phyloP scores from a whole-genome alignment of 2,113 vertebrate genomes.

The Rhombomys opimus region DNA sequence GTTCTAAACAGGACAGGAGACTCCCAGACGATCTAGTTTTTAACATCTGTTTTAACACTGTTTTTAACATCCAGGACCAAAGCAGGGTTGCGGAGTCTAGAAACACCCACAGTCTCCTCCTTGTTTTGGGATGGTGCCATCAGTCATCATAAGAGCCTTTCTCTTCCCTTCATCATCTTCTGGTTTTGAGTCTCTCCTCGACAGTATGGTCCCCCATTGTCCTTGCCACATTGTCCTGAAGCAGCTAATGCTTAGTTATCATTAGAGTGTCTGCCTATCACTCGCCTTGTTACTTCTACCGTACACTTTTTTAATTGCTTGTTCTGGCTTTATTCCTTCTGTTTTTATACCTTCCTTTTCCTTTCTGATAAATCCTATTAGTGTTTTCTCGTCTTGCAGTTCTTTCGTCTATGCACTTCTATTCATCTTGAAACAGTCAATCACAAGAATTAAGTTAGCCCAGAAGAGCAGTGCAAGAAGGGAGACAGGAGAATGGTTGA shows the following conservation, averaged over 20 bases:
- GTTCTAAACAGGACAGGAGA: neutral
- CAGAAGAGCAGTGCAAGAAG: neutral
- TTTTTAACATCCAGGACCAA: slow-evolving; percentile 30
- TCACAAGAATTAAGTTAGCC: neutral
- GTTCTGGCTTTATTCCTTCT: neutral
- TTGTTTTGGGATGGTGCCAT: slow-evolving; percentile 18
- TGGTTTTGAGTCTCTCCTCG: neutral
- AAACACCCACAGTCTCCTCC: slow-evolving; percentile 49
- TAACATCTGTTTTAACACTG: too few species aligned
- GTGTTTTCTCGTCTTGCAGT: neutral
- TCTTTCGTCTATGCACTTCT: neutral
- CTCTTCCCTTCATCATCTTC: neutral
- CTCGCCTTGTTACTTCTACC: neutral
- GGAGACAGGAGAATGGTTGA: neutral
- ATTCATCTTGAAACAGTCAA: neutral
- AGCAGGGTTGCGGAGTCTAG: neutral
- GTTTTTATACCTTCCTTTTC: neutral
- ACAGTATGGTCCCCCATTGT: neutral
- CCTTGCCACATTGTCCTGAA: neutral
- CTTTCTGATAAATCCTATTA: slow-evolving; percentile 24
- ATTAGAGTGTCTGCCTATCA: neutral
- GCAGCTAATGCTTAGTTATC: neutral
- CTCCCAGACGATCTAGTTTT: slow-evolving; percentile 20
- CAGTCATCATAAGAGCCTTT: neutral
- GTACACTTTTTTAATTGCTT: neutral